A percentile compares a stretch with the other conserved stretches of the same genome.
Evolutionary conservation across 2,113 vertebrate genomes (phyloP).

Genomic region (Corydoras maculifer): DNA sequence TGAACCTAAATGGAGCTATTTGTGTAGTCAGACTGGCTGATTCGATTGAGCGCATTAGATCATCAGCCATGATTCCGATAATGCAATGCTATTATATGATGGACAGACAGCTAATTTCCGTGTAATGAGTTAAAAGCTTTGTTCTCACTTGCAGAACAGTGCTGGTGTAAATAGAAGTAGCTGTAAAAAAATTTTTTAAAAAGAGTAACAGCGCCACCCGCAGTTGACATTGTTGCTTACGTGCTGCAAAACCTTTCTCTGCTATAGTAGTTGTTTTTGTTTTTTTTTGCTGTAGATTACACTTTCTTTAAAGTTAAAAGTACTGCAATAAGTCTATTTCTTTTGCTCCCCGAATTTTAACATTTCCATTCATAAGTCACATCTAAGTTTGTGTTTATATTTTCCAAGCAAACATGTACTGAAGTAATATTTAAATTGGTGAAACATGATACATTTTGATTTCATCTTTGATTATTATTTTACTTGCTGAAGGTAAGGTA

Average conservation of each 20-base stretch:
- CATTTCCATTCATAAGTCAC: too few species aligned
- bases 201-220: constrained; percentile 30
- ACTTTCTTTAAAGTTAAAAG: too few species aligned
- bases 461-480: too few species aligned
- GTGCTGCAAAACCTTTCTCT: not conserved
- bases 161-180: not conserved
- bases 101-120: constrained; percentile 18
- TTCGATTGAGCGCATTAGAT: constrained; percentile 7
- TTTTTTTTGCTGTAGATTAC: too few species aligned
- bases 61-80: not conserved
- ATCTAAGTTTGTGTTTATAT: too few species aligned
- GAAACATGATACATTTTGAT: too few species aligned
- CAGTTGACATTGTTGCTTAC: not conserved
- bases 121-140: constrained; percentile 23
- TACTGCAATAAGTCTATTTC: too few species aligned
- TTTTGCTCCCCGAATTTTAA: too few species aligned
- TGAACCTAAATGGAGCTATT: not conserved
- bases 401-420: too few species aligned
- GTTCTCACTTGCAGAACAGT: not conserved
- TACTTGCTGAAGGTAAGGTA: too few species aligned
- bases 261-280: too few species aligned
- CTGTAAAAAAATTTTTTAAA: not conserved
- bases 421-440: too few species aligned
- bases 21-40: not conserved
- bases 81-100: constrained; percentile 4